Conservation (phyloP, 2,113 vertebrate species). For the Oncorhynchus mykiss region DNA sequence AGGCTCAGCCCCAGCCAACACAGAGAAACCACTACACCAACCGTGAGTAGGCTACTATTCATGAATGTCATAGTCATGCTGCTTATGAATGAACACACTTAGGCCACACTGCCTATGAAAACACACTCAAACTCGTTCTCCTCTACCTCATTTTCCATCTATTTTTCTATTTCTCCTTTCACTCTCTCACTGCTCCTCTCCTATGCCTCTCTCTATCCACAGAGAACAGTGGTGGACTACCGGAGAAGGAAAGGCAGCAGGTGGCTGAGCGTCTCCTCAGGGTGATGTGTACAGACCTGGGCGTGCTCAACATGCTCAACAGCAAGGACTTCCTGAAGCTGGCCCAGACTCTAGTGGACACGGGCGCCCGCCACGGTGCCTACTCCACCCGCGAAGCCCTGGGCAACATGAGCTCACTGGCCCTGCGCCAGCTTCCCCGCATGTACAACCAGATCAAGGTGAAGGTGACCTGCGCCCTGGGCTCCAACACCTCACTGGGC, state of each 20-base stretch:
- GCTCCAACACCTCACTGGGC: constrained; percentile 89
- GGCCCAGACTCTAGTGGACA: constrained; percentile 94
- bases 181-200: not conserved
- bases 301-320: constrained; percentile 85
- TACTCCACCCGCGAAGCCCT: constrained; percentile 93
- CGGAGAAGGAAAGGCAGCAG: constrained; percentile 96
- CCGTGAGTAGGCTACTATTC: constrained; percentile 74
- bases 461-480: constrained; percentile 95
- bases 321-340: constrained; percentile 97
- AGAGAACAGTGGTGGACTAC: constrained; percentile 83
- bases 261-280: constrained; percentile 91
- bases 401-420: constrained; percentile 92
- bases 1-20: constrained; percentile 46
- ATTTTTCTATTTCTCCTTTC: no score
- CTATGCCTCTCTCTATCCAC: constrained; percentile 14
- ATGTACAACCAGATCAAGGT: constrained; percentile 99
- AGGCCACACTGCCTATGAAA: no score
- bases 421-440: constrained; percentile 91
- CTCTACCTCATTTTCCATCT: no score
- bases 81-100: no score
- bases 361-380: constrained; percentile 91
- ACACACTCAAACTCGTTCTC: no score
- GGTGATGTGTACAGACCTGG: constrained; percentile 94
- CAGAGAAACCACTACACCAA: constrained; percentile 89
- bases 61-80: no score